These are phyloP conservation scores for Fulmarus glacialis DNA, from an alignment of 2,113 vertebrate genomes.

Conservation along the genomic window DNA sequence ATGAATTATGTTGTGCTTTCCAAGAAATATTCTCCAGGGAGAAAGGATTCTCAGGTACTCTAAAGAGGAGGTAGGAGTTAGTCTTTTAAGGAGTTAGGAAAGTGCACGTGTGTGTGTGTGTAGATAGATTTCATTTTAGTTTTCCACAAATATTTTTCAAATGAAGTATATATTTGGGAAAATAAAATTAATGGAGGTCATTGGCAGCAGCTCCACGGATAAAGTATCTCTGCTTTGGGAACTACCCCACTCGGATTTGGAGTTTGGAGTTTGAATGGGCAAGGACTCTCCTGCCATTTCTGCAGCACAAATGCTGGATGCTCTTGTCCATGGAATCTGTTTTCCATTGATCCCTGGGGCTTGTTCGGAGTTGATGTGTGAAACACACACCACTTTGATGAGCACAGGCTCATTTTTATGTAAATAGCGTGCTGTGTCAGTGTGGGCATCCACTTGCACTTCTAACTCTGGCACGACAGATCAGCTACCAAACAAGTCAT, in stretches of 20 bases:
- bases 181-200: background rate
- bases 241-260: background rate
- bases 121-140: background rate
- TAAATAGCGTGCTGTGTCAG: background rate
- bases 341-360: background rate
- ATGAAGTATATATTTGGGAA: background rate
- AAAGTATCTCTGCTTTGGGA: background rate
- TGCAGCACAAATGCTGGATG: background rate
- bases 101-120: fast-evolving
- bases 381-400: background rate
- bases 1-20: background rate
- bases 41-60: background rate
- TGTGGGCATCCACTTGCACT: background rate
- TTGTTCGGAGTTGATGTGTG: background rate
- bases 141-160: background rate
- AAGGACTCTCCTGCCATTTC: background rate
- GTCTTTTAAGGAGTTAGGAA: background rate
- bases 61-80: background rate
- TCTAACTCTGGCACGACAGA: background rate
- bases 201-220: background rate
- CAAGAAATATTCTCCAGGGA: background rate
- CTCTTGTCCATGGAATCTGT: background rate
- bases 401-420: background rate
- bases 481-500: background rate
- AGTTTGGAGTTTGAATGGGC: background rate